phyloP scores from a whole-genome alignment of 2,797 vertebrate species.

The Silurus lanzhouensis region DNA sequence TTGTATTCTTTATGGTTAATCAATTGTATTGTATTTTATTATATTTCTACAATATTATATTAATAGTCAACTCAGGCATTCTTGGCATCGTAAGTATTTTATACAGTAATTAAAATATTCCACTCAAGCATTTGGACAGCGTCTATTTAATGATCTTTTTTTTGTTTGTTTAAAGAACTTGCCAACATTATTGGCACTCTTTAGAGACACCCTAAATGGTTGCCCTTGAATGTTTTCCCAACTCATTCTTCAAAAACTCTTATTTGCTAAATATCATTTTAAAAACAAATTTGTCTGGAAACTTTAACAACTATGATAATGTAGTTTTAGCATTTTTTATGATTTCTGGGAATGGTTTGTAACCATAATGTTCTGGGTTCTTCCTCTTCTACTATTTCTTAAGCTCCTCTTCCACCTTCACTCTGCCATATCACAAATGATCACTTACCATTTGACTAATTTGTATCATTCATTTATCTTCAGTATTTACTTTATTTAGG shows the following conservation, averaged over 20 bases:
- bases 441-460: neutral
- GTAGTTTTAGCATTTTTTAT: no score
- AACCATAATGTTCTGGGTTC: neutral
- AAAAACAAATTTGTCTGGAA: neutral
- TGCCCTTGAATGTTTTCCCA: neutral
- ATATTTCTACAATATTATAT: no score
- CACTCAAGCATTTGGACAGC: neutral
- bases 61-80: no score
- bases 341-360: neutral
- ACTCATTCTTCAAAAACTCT: neutral
- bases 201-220: neutral
- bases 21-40: no score
- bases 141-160: neutral
- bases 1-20: neutral
- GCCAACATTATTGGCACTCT: neutral
- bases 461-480: neutral
- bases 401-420: neutral
- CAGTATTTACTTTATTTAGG: neutral
- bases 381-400: neutral
- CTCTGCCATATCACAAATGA: neutral
- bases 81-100: neutral
- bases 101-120: neutral
- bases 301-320: no score
- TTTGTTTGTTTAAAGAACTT: neutral
- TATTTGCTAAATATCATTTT: neutral